A percentile compares a stretch with the other conserved stretches of the same genome.
phyloP scores from a whole-genome alignment of 2,888 invertebrate genomes.

The Cybosia mesomella region DNA sequence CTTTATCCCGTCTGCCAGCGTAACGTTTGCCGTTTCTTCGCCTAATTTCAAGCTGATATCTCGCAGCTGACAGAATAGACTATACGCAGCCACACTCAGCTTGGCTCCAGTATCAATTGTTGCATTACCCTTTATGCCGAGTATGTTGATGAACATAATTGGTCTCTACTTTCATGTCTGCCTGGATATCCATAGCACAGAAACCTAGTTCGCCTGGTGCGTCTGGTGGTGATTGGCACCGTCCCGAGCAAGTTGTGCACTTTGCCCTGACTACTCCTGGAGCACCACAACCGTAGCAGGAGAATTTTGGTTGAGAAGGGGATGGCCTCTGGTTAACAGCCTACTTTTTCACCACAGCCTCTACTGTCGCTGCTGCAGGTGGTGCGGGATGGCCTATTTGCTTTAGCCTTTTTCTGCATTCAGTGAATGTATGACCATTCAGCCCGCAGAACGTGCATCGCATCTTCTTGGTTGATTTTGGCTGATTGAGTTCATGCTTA shows the following conservation, averaged over 20 bases:
- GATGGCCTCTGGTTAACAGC: too few species aligned
- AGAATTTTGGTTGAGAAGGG: too few species aligned
- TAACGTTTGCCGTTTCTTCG: neutral
- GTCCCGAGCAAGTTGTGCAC: too few species aligned
- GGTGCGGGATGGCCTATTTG: too few species aligned
- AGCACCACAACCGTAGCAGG: too few species aligned
- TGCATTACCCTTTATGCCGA: neutral
- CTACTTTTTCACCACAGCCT: too few species aligned
- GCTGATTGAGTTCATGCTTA: neutral
- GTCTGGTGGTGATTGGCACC: too few species aligned
- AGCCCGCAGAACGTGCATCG: neutral
- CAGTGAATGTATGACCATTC: too few species aligned
- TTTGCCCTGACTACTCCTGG: too few species aligned
- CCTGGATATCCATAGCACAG: neutral
- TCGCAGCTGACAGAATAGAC: neutral
- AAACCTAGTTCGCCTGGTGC: too few species aligned
- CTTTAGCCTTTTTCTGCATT: too few species aligned
- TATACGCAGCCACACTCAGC: neutral
- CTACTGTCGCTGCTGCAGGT: too few species aligned
- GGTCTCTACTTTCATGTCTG: neutral
- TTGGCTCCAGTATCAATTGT: neutral
- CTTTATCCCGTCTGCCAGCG: neutral
- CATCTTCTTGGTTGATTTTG: neutral
- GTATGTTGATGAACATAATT: neutral
- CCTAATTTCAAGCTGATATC: conserved; percentile 18